Conservation (phyloP, 2,113 vertebrate genomes). For the Upupa epops region DNA sequence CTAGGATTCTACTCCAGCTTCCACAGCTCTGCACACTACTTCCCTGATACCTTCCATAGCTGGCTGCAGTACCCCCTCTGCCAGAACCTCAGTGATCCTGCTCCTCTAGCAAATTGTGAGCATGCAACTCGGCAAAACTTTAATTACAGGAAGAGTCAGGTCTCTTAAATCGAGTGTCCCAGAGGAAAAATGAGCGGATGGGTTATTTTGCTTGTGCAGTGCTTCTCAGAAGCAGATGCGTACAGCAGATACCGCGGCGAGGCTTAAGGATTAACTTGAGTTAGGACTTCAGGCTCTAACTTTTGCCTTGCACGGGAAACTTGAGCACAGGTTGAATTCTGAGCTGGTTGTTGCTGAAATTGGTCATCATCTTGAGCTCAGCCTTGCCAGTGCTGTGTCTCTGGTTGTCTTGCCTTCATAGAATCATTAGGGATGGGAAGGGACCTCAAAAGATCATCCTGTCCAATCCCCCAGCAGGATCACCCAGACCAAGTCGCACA, state of each 20-base stretch:
- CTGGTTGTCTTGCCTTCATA: too few species aligned
- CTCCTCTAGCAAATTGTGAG: neutral
- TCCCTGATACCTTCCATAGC: accelerated
- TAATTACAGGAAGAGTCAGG: neutral
- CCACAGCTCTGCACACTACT: neutral
- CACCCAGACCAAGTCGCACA: too few species aligned
- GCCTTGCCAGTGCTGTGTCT: accelerated
- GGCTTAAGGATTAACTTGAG: neutral
- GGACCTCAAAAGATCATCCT: too few species aligned
- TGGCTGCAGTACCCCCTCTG: neutral
- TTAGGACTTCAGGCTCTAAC: neutral
- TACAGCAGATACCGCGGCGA: neutral
- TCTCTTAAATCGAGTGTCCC: neutral
- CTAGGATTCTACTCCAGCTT: neutral
- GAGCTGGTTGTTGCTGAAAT: neutral
- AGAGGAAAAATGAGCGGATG: neutral
- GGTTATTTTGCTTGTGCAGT: neutral
- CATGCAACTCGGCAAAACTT: neutral
- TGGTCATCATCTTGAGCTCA: neutral
- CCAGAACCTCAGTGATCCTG: neutral
- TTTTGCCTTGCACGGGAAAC: neutral
- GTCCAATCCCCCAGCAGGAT: too few species aligned
- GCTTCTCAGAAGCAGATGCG: neutral
- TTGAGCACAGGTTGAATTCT: accelerated
- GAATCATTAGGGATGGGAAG: too few species aligned